These are phyloP conservation scores for Acrobasis consociella DNA, from an alignment of 2,888 invertebrate genomes.

Conservation along the genomic window DNA sequence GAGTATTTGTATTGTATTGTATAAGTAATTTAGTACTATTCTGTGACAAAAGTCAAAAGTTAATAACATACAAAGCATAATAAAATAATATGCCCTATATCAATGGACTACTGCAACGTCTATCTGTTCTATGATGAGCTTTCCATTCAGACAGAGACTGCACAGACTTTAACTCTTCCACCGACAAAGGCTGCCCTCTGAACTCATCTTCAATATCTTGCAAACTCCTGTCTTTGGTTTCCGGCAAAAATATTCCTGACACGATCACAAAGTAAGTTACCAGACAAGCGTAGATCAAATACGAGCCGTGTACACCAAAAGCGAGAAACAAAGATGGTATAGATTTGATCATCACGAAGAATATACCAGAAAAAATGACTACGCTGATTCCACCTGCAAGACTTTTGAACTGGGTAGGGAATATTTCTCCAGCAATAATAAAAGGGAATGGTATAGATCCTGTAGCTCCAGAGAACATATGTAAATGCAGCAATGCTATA, in stretches of 20 bases:
- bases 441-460: constrained; percentile 83
- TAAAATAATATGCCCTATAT: background rate
- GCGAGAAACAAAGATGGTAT: background rate
- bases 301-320: constrained; percentile 11
- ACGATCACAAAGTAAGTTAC: constrained; percentile 30
- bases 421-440: constrained; percentile 84
- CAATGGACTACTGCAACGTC: constrained; percentile 29
- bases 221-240: constrained; percentile 39
- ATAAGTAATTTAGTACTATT: too few species aligned
- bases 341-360: constrained; percentile 18
- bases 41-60: too few species aligned
- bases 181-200: constrained; percentile 29
- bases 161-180: constrained; percentile 31
- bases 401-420: constrained; percentile 75
- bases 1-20: too few species aligned
- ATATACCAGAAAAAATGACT: constrained; percentile 30
- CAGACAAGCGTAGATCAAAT: background rate
- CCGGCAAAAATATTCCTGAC: constrained; percentile 35
- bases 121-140: constrained; percentile 17
- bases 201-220: constrained; percentile 41
- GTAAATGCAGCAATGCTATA: constrained; percentile 29
- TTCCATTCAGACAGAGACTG: constrained; percentile 29
- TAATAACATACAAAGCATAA: too few species aligned
- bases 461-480: constrained; percentile 66
- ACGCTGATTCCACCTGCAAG: constrained; percentile 55